Conservation (phyloP, 2,797 vertebrate species). For the Rachycentron canadum region DNA sequence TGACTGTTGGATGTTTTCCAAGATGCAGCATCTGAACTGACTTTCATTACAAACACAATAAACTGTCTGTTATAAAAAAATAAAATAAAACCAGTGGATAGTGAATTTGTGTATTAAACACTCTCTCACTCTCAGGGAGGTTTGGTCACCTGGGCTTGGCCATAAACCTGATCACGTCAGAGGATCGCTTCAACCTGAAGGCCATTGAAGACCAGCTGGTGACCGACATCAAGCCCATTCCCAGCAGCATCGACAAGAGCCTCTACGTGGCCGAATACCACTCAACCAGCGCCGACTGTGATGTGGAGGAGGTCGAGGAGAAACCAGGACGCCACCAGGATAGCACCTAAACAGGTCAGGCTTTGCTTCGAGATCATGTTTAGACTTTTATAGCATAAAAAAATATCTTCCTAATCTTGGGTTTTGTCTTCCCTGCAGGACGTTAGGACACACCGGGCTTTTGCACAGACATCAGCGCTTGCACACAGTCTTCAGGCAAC, state of each 20-base stretch:
- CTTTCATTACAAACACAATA: background rate
- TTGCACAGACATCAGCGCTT: conserved; percentile 76
- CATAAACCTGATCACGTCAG: conserved; percentile 89
- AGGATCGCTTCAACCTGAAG: conserved; percentile 89
- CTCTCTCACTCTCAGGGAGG: conserved; percentile 75
- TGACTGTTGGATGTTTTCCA: background rate
- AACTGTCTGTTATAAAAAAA: background rate
- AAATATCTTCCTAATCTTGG: conserved; percentile 30
- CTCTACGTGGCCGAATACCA: conserved; percentile 89
- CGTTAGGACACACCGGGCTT: conserved; percentile 64
- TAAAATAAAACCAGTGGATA: background rate
- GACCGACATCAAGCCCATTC: conserved; percentile 90
- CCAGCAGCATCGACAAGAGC: conserved; percentile 88
- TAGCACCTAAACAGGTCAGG: conserved; percentile 73
- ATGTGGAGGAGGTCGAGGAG: conserved; percentile 77
- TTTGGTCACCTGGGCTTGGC: conserved; percentile 88
- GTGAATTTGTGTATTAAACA: conserved; percentile 7
- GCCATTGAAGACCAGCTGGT: conserved; percentile 88
- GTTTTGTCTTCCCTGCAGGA: conserved; percentile 57
- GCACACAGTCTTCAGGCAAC: conserved; percentile 71
- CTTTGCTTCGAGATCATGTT: no score
- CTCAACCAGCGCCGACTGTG: conserved; percentile 75
- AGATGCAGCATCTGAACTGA: background rate
- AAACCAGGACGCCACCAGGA: conserved; percentile 68
- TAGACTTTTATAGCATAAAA: background rate